Percentiles rank a stretch among this genome's conserved stretches.
phyloP scores from a whole-genome alignment of 2,888 invertebrate genomes.

The Drosophila peninsularis region DNA sequence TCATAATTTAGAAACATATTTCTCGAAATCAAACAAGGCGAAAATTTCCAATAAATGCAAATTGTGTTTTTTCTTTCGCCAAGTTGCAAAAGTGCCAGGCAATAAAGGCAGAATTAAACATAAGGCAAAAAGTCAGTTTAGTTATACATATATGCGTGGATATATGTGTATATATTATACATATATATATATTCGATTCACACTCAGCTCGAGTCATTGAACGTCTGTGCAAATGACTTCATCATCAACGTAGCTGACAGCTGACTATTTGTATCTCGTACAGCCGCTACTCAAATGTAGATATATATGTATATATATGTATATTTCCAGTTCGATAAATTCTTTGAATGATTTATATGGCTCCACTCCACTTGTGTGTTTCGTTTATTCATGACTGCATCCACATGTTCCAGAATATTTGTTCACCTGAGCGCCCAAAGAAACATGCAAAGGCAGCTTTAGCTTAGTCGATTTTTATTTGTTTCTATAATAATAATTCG shows the following conservation, averaged over 20 bases:
- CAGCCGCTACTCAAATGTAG: conserved; percentile 31
- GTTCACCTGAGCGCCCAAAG: conserved; percentile 10
- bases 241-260: conserved; percentile 52
- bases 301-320: conserved; percentile 2
- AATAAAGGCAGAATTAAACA: conserved; percentile 40
- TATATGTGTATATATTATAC: neutral
- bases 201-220: conserved; percentile 55
- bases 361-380: neutral
- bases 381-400: conserved; percentile 3
- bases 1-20: conserved; percentile 24
- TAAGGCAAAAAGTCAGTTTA: conserved; percentile 16
- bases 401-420: conserved; percentile 8
- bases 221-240: conserved; percentile 66
- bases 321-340: conserved; percentile 20
- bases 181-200: conserved; percentile 22
- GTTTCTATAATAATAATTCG: neutral
- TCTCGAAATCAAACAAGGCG: conserved; percentile 23
- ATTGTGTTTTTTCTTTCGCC: conserved; percentile 40
- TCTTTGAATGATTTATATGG: conserved; percentile 7
- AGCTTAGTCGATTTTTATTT: neutral
- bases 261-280: conserved; percentile 41
- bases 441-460: neutral
- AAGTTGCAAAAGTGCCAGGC: conserved; percentile 32
- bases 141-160: neutral
- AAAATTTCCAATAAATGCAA: conserved; percentile 43